phyloP scores from a whole-genome alignment of 2,888 invertebrate species.

The Amblyjoppa proteus region DNA sequence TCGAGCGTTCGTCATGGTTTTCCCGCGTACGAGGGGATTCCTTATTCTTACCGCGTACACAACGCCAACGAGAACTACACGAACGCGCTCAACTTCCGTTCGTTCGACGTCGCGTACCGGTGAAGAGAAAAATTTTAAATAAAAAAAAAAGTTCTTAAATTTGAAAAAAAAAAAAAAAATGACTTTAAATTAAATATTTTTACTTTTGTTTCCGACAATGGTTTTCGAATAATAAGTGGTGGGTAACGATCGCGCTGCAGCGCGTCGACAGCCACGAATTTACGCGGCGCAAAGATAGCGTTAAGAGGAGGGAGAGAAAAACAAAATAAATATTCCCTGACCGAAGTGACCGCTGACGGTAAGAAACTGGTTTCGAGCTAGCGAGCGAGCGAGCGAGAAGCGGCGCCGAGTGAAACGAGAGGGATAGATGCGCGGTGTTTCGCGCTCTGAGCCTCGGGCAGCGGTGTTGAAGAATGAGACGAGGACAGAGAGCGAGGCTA shows the following conservation, averaged over 20 bases:
- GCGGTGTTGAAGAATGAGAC: slow-evolving; percentile 58
- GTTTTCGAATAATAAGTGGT: too few species aligned
- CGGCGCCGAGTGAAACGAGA: slow-evolving; percentile 40
- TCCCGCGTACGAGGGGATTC: slow-evolving; percentile 51
- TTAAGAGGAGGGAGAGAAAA: slow-evolving; percentile 18
- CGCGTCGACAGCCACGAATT: slow-evolving; percentile 32
- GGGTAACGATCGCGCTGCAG: background rate
- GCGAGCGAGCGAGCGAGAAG: slow-evolving; percentile 45
- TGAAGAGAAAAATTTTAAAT: background rate
- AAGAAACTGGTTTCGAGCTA: slow-evolving; percentile 67
- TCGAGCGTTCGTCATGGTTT: slow-evolving; percentile 72
- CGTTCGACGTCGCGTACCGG: background rate
- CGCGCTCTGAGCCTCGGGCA: slow-evolving; percentile 47
- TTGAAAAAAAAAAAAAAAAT: background rate
- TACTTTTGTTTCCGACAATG: too few species aligned
- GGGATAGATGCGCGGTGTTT: slow-evolving; percentile 20
- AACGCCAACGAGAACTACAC: background rate
- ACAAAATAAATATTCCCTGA: slow-evolving; percentile 56
- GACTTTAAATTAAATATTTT: background rate
- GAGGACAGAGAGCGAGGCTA: slow-evolving; percentile 40
- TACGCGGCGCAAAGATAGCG: slow-evolving; percentile 28
- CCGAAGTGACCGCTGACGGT: slow-evolving; percentile 62
- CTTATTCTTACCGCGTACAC: slow-evolving; percentile 27
- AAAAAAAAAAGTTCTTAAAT: background rate
- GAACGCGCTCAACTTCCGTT: slow-evolving; percentile 48